Base-by-base conservation (phyloP, 64 coral and sea anemone genomes). In the Acropora yongei region DNA sequence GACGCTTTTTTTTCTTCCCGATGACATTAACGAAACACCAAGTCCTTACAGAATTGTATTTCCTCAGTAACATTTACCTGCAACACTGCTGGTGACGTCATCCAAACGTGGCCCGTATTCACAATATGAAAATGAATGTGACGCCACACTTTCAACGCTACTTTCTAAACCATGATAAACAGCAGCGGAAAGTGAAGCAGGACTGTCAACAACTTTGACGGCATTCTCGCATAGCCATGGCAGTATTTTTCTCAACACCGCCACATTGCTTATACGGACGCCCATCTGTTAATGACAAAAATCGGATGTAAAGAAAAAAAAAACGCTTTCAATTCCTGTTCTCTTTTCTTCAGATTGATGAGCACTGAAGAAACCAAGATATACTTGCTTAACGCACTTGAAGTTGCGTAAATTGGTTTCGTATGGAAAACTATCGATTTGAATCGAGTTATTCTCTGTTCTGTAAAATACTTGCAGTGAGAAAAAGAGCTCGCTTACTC, bases 41-140 rank as follows among this genome's bases (percentile, higher is more conserved):
- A 20, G 39, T 20, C 68, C 8, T 71, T 39, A 3, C 68, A 20
- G 20, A 14, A 6, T 71, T 71, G 9, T 71, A 5, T 20, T 63
- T 13, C 2, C 6, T 71, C 8, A 0, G 14, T 71, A 20, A 6
- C 1, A 71, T 18, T 66, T 83, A 83, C 80, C 80, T 68, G 80
- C 6, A n/a, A 42, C 30, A 16, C 44, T 50, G 10, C 17, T 47
- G 57, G 72, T 7, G 87, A 49, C 75, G 10, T 69, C 88, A 53
- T 94, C 92, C 84, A 90, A 80, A 74, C 78, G 87, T 12, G 95
- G 95, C n/a, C 95, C 95, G 44, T 90, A 18, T 53, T 96, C 86
- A 72, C 95, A 96, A 55, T 96, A 96, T 41, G 95, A 75, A 0
- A 82, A 87, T 90, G 11, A 80, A 6, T 67, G 80, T 90, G 7